Conservation (phyloP, 2,888 invertebrate species). For the Pseudanteris insignis region DNA sequence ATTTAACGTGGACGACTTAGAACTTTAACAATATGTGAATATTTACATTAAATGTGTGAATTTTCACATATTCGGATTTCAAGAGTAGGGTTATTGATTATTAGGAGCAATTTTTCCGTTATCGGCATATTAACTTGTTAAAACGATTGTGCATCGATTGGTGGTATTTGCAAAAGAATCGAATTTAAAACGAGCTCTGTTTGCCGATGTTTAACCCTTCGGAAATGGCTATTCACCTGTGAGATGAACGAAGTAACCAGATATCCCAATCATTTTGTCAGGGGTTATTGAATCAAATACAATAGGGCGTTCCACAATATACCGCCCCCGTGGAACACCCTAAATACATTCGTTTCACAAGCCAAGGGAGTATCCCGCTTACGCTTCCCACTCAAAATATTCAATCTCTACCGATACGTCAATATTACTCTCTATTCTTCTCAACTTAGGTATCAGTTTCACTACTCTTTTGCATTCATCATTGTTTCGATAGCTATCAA, state of each 20-base stretch:
- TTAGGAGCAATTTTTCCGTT: too few species aligned
- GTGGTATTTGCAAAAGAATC: too few species aligned
- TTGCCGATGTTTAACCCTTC: conserved; percentile 54
- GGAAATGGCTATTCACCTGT: conserved; percentile 56
- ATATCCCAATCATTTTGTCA: conserved; percentile 64
- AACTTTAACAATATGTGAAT: too few species aligned
- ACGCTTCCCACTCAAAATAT: conserved; percentile 33
- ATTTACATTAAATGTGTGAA: too few species aligned
- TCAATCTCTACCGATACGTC: conserved; percentile 35
- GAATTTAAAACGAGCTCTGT: too few species aligned
- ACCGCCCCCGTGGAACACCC: conserved; percentile 62
- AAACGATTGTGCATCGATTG: too few species aligned
- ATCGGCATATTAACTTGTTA: too few species aligned
- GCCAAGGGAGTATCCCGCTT: conserved; percentile 29
- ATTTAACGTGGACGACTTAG: too few species aligned
- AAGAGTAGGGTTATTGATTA: too few species aligned
- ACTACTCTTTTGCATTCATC: not conserved
- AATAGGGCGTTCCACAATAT: conserved; percentile 63
- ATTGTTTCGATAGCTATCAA: conserved; percentile 6
- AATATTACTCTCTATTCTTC: conserved; percentile 24
- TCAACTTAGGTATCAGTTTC: conserved; percentile 27
- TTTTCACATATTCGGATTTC: too few species aligned
- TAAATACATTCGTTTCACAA: conserved; percentile 39
- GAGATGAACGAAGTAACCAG: conserved; percentile 54
- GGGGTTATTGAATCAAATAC: conserved; percentile 59